Evolutionary conservation across 2,113 vertebrate species (phyloP).

Genomic region (Natator depressus): DNA sequence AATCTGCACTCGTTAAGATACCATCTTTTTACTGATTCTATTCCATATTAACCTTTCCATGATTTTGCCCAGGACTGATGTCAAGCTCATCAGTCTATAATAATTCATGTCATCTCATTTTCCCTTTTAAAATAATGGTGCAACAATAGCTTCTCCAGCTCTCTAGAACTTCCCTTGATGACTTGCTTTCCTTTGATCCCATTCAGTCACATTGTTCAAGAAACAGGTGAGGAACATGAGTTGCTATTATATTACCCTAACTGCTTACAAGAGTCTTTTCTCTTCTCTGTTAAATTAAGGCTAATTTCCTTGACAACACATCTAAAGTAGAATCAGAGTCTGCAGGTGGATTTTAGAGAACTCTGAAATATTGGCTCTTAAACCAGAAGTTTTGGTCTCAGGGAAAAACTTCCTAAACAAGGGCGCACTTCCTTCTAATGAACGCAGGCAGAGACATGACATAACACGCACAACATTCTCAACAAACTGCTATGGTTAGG

Average conservation of each 20-base stretch:
- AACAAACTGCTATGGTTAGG: no score
- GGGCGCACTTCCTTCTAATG: no score
- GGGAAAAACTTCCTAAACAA: no score
- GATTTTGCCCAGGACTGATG: background rate
- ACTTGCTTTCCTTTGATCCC: no score
- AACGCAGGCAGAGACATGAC: no score
- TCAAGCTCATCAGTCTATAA: background rate
- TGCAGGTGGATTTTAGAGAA: constrained; percentile 45
- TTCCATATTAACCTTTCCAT: no score
- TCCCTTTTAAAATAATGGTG: background rate
- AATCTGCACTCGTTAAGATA: background rate
- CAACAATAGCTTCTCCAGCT: background rate
- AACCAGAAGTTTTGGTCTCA: background rate
- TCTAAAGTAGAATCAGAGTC: background rate
- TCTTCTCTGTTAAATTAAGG: constrained; percentile 13
- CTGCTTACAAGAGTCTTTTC: background rate
- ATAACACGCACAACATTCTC: no score
- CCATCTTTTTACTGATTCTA: background rate
- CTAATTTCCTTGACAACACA: background rate
- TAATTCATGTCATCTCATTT: background rate
- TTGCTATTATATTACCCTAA: constrained; percentile 22
- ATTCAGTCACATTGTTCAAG: background rate
- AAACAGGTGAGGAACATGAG: constrained; percentile 12
- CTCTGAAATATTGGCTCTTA: constrained; percentile 42
- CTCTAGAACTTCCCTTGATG: background rate